Percentiles rank a stretch among this genome's conserved stretches.
Evolutionary conservation across 1,140 invertebrate species (phyloP).

Genomic region (Frieseomelitta varia): DNA sequence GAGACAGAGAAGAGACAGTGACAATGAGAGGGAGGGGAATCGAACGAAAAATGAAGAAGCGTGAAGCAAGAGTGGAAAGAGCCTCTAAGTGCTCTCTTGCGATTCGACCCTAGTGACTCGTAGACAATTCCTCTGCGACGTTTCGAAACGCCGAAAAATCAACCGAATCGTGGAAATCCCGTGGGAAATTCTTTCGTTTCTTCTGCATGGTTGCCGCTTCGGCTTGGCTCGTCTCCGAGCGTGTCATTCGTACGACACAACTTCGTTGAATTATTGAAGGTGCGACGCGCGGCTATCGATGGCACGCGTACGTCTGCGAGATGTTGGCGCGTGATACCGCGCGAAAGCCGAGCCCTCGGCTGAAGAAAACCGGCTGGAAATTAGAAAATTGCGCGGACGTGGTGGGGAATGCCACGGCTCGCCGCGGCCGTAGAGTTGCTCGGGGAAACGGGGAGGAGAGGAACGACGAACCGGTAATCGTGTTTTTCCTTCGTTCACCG

Average conservation of each 20-base stretch:
- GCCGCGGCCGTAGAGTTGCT: too few relatives aligned
- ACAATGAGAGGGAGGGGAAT: too few relatives aligned
- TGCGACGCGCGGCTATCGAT: conserved; percentile 15
- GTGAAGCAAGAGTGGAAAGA: too few relatives aligned
- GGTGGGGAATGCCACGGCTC: too few relatives aligned
- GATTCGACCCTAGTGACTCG: conserved; percentile 15
- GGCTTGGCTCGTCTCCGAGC: not conserved
- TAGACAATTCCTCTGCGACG: conserved; percentile 6
- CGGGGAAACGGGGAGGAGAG: not conserved
- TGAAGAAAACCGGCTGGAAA: conserved; percentile 5
- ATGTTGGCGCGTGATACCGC: conserved; percentile 8
- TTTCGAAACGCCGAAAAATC: conserved; percentile 2
- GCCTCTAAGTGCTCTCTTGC: not conserved
- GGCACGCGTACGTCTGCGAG: conserved; percentile 14
- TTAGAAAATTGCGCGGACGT: not conserved
- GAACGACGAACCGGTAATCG: not conserved
- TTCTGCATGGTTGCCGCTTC: not conserved
- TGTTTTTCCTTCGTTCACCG: not conserved
- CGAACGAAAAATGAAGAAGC: too few relatives aligned
- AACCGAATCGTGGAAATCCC: not conserved
- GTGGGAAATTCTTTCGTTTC: not conserved
- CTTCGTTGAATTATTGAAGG: conserved; percentile 29
- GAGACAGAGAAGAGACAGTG: too few relatives aligned
- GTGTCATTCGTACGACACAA: not conserved
- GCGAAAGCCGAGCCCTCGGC: not conserved